Evolutionary conservation across 2,888 invertebrate species (phyloP), one percentile per base, ranked within the genome.

Genomic region (Cantharis nigra): DNA sequence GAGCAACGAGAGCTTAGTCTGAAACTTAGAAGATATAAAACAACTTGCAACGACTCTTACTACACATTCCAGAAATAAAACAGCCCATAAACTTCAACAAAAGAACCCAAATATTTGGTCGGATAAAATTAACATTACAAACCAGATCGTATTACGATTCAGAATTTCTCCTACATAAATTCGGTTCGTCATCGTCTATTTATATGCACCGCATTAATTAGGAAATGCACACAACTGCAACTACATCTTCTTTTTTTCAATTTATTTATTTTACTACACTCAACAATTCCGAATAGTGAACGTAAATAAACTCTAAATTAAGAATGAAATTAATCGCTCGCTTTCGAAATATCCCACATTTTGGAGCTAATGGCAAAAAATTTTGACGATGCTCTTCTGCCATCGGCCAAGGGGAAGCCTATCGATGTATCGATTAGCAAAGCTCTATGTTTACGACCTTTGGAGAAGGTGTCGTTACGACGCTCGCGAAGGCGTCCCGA

Each of bases 371-470:
- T 16, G 16, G 49, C n/a, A 11, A 49, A 49, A n/a, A 4, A 5
- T 5, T 5, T n/a, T 49, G 49, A n/a, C 49, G 4, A 18, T 18
- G 18, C 18, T 4, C 4, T 13, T 33, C 33, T 13, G n/a, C 11
- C 30, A 3, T 11, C 30, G 3, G 13, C 33, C 33, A 33, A 49
- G 49, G 5, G 9, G n/a, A 49, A n/a, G n/a, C 11, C 5, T 23
- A 65, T 65, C 7, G 65, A 65, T 67, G 65, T 23, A 67, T 67
- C 65, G 65, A 67, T 65, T 64, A 16, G 64, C 1, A 23, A 76
- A 76, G 69, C 71, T 76, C 69, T 16, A 63, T 62, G 71, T 62
- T 63, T 13, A 20, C 71, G 75, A 75, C 75, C 75, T 75, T 75
- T 75, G 33, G 30, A 28, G 75, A 67, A 18, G 26, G 64, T 70